These are phyloP conservation scores for Aradophagus sp. DNA, from an alignment of 1,140 invertebrate genomes.

Conservation along the genomic window DNA sequence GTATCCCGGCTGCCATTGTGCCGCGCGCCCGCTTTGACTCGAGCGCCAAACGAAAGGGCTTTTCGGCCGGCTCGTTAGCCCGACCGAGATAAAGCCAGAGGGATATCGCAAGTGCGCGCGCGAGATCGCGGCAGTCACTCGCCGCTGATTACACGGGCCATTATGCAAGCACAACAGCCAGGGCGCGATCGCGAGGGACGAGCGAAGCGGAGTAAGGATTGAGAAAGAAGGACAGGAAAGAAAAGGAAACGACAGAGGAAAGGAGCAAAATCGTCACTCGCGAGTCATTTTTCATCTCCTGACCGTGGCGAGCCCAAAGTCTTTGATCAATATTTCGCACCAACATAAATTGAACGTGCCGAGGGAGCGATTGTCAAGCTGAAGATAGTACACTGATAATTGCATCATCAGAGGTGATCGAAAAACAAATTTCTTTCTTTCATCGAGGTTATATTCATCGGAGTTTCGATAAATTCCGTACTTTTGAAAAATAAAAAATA, in stretches of 20 bases:
- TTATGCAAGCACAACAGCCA: conserved; percentile 64
- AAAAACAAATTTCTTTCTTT: no score
- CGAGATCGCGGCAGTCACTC: conserved; percentile 59
- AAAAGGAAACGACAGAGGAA: conserved; percentile 42
- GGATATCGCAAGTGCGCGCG: conserved; percentile 34
- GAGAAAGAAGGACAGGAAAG: conserved; percentile 35
- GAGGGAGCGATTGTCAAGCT: no score
- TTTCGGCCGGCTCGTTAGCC: conserved; percentile 21
- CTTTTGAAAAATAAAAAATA: no score
- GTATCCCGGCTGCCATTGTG: conserved; percentile 45
- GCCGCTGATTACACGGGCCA: conserved; percentile 67
- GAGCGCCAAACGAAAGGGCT: conserved; percentile 25
- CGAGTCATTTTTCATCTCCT: conserved; percentile 25
- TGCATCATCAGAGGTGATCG: no score
- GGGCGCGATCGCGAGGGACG: conserved; percentile 33
- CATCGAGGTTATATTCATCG: no score
- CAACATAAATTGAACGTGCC: no score
- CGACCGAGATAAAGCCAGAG: conserved; percentile 28
- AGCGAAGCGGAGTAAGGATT: conserved; percentile 44
- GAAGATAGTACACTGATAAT: no score
- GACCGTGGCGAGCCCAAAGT: not conserved
- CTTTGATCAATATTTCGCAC: conserved; percentile 36
- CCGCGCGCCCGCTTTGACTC: conserved; percentile 51
- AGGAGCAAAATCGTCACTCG: conserved; percentile 38
- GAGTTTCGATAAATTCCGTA: no score